Conservation (phyloP, 2,113 vertebrate genomes). For the Panthera leo region DNA sequence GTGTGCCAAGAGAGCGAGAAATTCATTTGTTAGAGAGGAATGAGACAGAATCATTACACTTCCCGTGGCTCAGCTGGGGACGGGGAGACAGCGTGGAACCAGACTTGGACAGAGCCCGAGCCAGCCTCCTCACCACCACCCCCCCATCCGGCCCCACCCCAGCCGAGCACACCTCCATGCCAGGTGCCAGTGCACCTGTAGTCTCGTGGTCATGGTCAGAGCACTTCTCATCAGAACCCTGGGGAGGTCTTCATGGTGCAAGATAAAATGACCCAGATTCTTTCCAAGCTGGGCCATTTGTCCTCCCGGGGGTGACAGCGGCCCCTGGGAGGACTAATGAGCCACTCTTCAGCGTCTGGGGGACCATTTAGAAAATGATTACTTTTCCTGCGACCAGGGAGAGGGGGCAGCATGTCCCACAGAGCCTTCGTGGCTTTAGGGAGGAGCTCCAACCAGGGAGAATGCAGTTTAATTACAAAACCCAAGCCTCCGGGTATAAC, state of each 20-base stretch:
- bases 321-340: conserved; percentile 62
- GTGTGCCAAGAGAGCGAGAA: conserved; percentile 70
- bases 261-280: conserved; percentile 73
- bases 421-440: neutral
- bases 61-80: conserved; percentile 41
- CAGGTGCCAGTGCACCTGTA: neutral
- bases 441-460: conserved; percentile 24
- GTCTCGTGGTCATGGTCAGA: neutral
- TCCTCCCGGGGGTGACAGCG: neutral
- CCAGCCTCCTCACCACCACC: neutral
- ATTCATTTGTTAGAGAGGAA: conserved; percentile 65
- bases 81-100: neutral
- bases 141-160: neutral
- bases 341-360: conserved; percentile 33
- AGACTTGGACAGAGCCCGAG: neutral
- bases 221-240: neutral
- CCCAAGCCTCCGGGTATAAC: neutral
- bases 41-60: conserved; percentile 63
- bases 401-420: neutral
- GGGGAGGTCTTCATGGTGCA: neutral
- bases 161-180: neutral
- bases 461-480: conserved; percentile 45
- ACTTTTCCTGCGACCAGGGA: conserved; percentile 57
- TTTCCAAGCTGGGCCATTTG: conserved; percentile 49
- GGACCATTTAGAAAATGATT: conserved; percentile 71